Evolutionary conservation across 2,113 vertebrate genomes (phyloP).

Genomic region (Entosphenus tridentatus): DNA sequence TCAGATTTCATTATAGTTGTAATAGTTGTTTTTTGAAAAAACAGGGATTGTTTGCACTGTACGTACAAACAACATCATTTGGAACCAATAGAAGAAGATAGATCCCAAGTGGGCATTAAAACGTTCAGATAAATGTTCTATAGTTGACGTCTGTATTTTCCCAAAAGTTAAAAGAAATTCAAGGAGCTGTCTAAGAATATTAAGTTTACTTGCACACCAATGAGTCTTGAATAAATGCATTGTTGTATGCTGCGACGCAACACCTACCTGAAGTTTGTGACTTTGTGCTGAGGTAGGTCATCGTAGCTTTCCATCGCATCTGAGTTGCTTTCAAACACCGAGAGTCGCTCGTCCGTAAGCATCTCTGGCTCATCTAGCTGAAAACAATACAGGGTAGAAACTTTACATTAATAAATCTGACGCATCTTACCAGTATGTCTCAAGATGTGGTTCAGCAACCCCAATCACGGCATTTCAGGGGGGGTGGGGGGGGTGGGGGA

Average conservation of each 20-base stretch:
- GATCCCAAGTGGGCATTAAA: background rate
- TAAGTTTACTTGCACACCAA: background rate
- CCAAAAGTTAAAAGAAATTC: background rate
- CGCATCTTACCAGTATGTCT: background rate
- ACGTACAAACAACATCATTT: background rate
- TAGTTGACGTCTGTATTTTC: background rate
- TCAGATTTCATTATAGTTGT: too few relatives aligned
- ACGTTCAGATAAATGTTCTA: background rate
- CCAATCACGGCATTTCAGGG: too few relatives aligned
- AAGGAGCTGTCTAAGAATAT: too few relatives aligned
- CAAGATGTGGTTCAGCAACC: background rate
- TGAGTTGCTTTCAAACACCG: slow-evolving; percentile 64
- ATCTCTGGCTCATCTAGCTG: slow-evolving; percentile 80
- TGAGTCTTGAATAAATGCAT: background rate
- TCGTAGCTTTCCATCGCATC: slow-evolving; percentile 87
- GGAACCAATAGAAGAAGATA: background rate
- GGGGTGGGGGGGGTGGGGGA: background rate
- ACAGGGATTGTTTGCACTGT: too few relatives aligned
- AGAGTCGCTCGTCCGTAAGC: slow-evolving; percentile 65
- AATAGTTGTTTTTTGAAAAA: too few relatives aligned
- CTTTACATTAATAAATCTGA: background rate
- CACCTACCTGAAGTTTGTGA: slow-evolving; percentile 66
- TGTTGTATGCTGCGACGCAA: background rate
- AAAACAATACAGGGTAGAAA: background rate
- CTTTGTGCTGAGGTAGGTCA: slow-evolving; percentile 66